Evolutionary conservation across 2,113 vertebrate genomes (phyloP).

Genomic region (Thamnaconus septentrionalis): DNA sequence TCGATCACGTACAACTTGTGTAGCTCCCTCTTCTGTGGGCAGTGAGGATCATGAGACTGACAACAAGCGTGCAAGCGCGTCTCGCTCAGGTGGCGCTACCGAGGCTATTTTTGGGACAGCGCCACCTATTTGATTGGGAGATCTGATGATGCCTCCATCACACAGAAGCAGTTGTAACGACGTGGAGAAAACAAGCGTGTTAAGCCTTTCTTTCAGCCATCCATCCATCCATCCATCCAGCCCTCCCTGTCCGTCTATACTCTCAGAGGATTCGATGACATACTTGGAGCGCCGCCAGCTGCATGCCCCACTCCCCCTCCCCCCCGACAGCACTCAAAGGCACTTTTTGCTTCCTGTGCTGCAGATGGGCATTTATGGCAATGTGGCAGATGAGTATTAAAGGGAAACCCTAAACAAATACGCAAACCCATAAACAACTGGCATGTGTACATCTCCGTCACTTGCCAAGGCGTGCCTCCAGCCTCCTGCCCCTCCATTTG

Average conservation of each 20-base stretch:
- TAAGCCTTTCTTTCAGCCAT: slow-evolving; percentile 55
- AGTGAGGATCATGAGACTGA: slow-evolving; percentile 67
- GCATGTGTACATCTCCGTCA: slow-evolving; percentile 37
- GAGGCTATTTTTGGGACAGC: slow-evolving; percentile 60
- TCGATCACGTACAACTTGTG: slow-evolving; percentile 65
- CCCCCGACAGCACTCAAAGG: slow-evolving; percentile 43
- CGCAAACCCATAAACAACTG: slow-evolving; percentile 49
- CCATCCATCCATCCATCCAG: slow-evolving; percentile 55
- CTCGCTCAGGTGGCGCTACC: slow-evolving; percentile 53
- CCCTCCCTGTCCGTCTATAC: slow-evolving; percentile 43
- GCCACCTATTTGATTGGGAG: slow-evolving; percentile 60
- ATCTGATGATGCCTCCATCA: slow-evolving; percentile 20
- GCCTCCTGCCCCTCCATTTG: slow-evolving; percentile 26
- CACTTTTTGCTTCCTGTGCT: slow-evolving; percentile 44
- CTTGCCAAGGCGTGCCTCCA: slow-evolving; percentile 41
- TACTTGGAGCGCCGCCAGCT: slow-evolving; percentile 39
- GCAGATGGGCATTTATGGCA: slow-evolving; percentile 64
- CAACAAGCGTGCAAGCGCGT: slow-evolving; percentile 8
- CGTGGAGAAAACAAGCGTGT: slow-evolving; percentile 63
- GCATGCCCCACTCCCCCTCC: slow-evolving; percentile 28
- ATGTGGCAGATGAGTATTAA: slow-evolving; percentile 48
- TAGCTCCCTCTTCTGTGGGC: slow-evolving; percentile 52
- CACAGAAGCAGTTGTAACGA: slow-evolving; percentile 39
- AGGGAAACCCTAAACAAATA: slow-evolving; percentile 59
- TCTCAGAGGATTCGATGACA: slow-evolving; percentile 61